Evolutionary conservation across 2,797 vertebrate species (phyloP), one percentile per base, ranked within the genome.

Genomic region (Molossus alvarezi): DNA sequence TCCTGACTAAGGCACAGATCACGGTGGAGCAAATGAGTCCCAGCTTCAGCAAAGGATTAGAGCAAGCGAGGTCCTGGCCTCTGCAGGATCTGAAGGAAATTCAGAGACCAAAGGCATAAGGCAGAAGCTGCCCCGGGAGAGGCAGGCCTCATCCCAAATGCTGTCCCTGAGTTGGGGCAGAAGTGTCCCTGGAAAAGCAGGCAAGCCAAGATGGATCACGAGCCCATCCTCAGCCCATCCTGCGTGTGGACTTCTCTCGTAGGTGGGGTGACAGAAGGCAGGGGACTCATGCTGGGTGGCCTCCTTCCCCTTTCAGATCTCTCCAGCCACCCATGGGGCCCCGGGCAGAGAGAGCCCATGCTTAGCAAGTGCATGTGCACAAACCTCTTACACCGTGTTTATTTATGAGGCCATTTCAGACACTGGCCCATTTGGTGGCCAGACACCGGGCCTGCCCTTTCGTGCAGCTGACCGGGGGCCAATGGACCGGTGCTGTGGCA

Each of bases 391-490:
- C 0, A 15, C 41, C 7, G 0, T 41, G 81, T 21, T 91, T 65
- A 23, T 93, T 83, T n/a, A 18, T 57, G 57, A 71, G 57, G 13
- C 71, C 9, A 0, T 69, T 71, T 71, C 37, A 69, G 71, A 33
- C 1, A 0, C n/a, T 64, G 51, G 76, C 58, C 87, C 21, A 5
- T 58, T 75, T 71, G 79, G 51, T 64, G 93, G 64, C 69, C 73
- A 91, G 94, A 95, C 33, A 2, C 4, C 0, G 11, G 55, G 60
- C 41, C 75, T 55, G 45, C 60, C 93, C 33, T 79, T 77, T 48
- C 1, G 1, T 0, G 4, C 23, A 57, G 41, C 60, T 29, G 29
- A 41, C 53, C 75, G 53, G 15, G 80, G 85, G 20, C 75, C 1
- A 6, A 8, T 9, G 41, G 81, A 79, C 94, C 53, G 41, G 29